These are phyloP conservation scores for Scleropages formosus DNA, from an alignment of 2,797 vertebrate genomes.

Conservation along the genomic window DNA sequence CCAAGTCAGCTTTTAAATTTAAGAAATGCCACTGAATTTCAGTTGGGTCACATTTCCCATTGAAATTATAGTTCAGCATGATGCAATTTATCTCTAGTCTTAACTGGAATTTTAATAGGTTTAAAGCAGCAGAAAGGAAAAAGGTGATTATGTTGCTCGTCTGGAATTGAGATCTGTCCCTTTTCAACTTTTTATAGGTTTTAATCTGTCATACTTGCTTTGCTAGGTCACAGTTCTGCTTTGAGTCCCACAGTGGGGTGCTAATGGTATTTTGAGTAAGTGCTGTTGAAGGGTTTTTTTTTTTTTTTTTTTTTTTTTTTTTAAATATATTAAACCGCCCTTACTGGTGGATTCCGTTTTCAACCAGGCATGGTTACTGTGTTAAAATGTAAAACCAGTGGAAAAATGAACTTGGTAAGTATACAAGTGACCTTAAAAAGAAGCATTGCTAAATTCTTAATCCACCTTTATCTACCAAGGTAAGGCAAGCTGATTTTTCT, in stretches of 20 bases:
- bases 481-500: slow-evolving; percentile 22
- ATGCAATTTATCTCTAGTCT: too few species aligned
- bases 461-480: slow-evolving; percentile 21
- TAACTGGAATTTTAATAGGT: background rate
- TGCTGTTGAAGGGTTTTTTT: slow-evolving; percentile 3
- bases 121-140: background rate
- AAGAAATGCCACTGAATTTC: too few species aligned
- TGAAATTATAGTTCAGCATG: background rate
- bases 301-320: background rate
- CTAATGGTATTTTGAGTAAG: background rate
- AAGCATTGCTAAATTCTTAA: background rate
- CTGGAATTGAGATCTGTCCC: slow-evolving; percentile 12
- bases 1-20: too few species aligned
- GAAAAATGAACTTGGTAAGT: slow-evolving; percentile 18
- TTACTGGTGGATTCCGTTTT: slow-evolving; percentile 9
- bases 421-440: slow-evolving; percentile 3
- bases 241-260: background rate
- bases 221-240: background rate
- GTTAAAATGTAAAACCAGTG: background rate
- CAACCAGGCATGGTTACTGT: background rate
- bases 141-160: background rate
- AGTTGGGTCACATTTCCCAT: background rate
- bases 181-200: background rate
- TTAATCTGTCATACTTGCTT: background rate
- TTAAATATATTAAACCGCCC: background rate